Base-by-base conservation (phyloP, 1,140 invertebrate genomes). In the Drosophila orena region DNA sequence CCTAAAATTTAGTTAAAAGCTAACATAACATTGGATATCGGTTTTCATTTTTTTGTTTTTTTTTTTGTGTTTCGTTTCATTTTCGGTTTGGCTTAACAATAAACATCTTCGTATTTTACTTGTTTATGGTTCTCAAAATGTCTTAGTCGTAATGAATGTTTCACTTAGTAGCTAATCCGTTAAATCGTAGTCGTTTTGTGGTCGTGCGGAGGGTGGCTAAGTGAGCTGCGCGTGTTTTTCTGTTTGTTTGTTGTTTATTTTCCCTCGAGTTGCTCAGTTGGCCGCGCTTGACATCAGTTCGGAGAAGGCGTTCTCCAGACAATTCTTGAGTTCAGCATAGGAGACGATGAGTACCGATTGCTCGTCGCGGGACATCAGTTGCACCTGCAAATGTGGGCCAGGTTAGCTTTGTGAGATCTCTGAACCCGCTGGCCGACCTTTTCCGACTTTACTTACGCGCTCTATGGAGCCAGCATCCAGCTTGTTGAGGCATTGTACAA, bases 301-400 rank as follows among this genome's bases (percentile, higher is more conserved):
- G 46, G 94, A 94, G 93, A 98, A 99, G 30, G 98, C 97, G 81
- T 96, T 95, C 91, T 99, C 97, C 89, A 99, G 95, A 93, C 97
- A 99, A 89, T 97, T 96, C 93, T 98, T 98, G 73, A 99, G 93
- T 93, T 99, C 98, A 30, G 96, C 95, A 93, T 98, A 99, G 69
- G 96, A 97, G 55, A 99, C 98, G 61, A 99, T 97, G 60, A 99
- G 93, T 55, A 99, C 95, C 93, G 97, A 99, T 92, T 98, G 97
- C 92, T 98, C 98, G 93, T 99, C 98, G 55, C 98, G 94, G 1
- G 98, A 99, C 95, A 98, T 97, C 65, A 99, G 94, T 93, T 98
- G 97, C 85, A 99, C 96, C 96, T 99, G 38, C 6, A n/a, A 27
- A 37, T 7, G 12, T 3, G 11, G 17, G 1, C 1, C 14, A n/a